Percentiles rank a stretch among this genome's conserved stretches.
These are phyloP conservation scores for Microchirus variegatus DNA, from an alignment of 2,797 vertebrate species.

Conservation along the genomic window DNA sequence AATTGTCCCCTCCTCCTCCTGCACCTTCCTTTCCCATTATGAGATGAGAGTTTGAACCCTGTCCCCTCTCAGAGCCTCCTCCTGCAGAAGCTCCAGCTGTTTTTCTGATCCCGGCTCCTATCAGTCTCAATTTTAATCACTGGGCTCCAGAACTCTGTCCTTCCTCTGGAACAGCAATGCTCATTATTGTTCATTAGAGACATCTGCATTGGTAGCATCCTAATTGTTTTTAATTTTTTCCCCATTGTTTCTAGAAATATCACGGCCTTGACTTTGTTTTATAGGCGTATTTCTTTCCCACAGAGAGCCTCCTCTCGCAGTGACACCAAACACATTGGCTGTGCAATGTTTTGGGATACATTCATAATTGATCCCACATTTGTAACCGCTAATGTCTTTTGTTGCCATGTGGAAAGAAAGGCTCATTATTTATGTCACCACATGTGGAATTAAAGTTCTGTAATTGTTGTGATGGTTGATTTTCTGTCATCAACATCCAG, in stretches of 20 bases:
- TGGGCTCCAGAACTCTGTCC: constrained; percentile 26
- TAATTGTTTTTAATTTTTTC: too few species aligned
- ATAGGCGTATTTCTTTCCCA: constrained; percentile 15
- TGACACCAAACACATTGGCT: not conserved
- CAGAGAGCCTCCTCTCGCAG: not conserved
- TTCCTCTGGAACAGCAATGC: constrained; percentile 32
- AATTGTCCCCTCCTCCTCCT: not conserved
- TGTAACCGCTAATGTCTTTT: not conserved
- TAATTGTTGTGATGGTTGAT: constrained; percentile 10
- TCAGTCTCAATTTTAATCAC: constrained; percentile 33
- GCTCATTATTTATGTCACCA: not conserved
- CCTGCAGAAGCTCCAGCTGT: not conserved
- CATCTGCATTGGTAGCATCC: constrained; percentile 47
- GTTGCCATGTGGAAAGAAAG: not conserved
- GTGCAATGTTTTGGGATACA: not conserved
- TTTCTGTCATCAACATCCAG: not conserved
- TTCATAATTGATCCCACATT: constrained; percentile 4
- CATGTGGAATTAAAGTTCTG: not conserved
- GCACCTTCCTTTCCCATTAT: not conserved
- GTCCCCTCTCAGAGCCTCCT: constrained; percentile 1
- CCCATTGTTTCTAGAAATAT: constrained; percentile 23
- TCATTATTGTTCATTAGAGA: constrained; percentile 57
- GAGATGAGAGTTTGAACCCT: constrained; percentile 15
- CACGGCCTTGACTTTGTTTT: constrained; percentile 10
- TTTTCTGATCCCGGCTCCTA: not conserved